These are phyloP conservation scores for Mamestra brassicae DNA, from an alignment of 2,888 invertebrate species.

Conservation along the genomic window DNA sequence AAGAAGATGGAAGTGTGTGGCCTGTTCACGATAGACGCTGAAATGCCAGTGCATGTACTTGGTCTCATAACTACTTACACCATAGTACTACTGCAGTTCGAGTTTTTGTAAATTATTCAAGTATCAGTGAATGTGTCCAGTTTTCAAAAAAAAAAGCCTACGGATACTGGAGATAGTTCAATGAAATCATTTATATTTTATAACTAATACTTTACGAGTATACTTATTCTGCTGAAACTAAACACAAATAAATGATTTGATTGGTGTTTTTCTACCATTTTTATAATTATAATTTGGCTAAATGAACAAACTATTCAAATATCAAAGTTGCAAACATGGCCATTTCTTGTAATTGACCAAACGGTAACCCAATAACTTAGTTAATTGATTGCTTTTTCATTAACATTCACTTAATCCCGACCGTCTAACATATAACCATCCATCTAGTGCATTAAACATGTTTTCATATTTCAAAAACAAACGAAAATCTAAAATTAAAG, in stretches of 20 bases:
- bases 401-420: not conserved
- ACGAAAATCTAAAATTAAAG: slow-evolving; percentile 17
- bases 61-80: slow-evolving; percentile 29
- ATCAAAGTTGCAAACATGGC: not conserved
- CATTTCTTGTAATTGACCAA: slow-evolving; percentile 2
- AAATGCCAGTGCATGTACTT: slow-evolving; percentile 6
- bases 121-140: no score
- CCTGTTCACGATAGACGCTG: slow-evolving; percentile 29
- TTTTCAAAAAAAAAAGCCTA: no score
- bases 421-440: not conserved
- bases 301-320: not conserved
- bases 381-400: slow-evolving; percentile 29
- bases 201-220: no score
- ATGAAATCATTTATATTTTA: no score
- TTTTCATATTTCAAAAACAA: slow-evolving; percentile 12
- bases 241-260: no score
- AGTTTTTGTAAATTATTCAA: slow-evolving; percentile 9
- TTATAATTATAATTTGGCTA: not conserved
- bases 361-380: not conserved
- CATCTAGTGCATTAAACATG: slow-evolving; percentile 11
- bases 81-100: slow-evolving; percentile 32
- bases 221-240: no score
- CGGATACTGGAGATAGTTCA: no score
- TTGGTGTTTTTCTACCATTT: no score
- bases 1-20: slow-evolving; percentile 17